Conservation (phyloP, 2,797 vertebrate species). For the Triplophysa bombifrons region DNA sequence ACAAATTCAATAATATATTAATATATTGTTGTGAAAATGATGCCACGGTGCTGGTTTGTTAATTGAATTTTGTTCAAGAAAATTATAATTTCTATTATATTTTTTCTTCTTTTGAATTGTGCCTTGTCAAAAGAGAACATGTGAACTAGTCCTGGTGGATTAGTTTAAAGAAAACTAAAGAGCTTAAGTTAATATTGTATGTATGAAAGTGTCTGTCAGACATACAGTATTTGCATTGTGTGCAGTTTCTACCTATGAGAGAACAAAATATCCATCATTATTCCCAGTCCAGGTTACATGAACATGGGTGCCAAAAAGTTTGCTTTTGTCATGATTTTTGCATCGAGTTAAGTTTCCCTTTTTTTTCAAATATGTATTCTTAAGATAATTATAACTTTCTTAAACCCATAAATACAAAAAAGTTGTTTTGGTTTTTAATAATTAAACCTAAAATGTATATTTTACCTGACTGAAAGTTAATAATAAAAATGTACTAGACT, state of each 20-base stretch:
- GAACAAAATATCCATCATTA: background rate
- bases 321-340: background rate
- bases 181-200: background rate
- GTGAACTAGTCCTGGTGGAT: constrained; percentile 4
- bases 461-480: background rate
- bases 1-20: background rate
- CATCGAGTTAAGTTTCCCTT: background rate
- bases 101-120: background rate
- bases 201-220: background rate
- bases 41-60: background rate
- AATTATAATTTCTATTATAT: background rate
- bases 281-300: background rate
- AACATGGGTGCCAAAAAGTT: background rate
- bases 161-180: background rate
- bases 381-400: background rate
- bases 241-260: background rate
- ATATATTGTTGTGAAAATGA: background rate
- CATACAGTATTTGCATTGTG: background rate
- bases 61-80: background rate
- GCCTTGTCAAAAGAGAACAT: background rate
- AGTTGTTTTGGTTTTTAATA: no score
- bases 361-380: background rate
- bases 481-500: background rate
- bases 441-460: background rate
- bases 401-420: no score